phyloP scores from a whole-genome alignment of 2,888 invertebrate species.

The Dioctria linearis region DNA sequence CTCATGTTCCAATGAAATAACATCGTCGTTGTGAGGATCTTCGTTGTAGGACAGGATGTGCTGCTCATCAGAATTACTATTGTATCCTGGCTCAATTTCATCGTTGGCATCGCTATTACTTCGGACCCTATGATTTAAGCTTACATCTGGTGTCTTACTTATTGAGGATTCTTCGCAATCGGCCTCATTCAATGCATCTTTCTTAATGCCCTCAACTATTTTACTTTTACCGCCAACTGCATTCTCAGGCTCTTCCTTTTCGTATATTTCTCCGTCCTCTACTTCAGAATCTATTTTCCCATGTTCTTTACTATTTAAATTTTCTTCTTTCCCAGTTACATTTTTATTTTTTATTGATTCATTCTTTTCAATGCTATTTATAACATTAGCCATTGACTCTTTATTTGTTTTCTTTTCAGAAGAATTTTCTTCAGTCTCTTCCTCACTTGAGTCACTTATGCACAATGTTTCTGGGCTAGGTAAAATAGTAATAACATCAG shows the following conservation, averaged over 20 bases:
- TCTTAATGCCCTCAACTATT: constrained; percentile 60
- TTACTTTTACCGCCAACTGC: neutral
- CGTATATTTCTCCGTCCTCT: constrained; percentile 58
- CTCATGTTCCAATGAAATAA: constrained; percentile 69
- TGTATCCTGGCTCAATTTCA: constrained; percentile 33
- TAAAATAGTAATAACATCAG: constrained; percentile 69
- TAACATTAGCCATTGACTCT: constrained; percentile 9
- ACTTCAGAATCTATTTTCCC: constrained; percentile 28
- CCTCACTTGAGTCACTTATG: constrained; percentile 72
- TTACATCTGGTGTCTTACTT: neutral
- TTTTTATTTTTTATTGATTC: constrained; percentile 21
- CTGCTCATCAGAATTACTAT: constrained; percentile 41
- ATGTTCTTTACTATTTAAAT: constrained; percentile 9
- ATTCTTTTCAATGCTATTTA: neutral
- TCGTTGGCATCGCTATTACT: constrained; percentile 12
- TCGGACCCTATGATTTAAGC: neutral
- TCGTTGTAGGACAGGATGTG: constrained; percentile 59
- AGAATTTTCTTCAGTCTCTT: constrained; percentile 62
- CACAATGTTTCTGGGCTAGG: constrained; percentile 73
- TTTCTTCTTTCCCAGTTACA: constrained; percentile 10
- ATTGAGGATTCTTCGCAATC: constrained; percentile 62
- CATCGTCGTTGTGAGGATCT: constrained; percentile 68
- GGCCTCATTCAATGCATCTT: constrained; percentile 69
- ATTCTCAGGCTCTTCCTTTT: constrained; percentile 49
- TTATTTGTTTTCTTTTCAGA: neutral